Conservation (phyloP, 2,888 invertebrate species). For the Heliconius aoede region DNA sequence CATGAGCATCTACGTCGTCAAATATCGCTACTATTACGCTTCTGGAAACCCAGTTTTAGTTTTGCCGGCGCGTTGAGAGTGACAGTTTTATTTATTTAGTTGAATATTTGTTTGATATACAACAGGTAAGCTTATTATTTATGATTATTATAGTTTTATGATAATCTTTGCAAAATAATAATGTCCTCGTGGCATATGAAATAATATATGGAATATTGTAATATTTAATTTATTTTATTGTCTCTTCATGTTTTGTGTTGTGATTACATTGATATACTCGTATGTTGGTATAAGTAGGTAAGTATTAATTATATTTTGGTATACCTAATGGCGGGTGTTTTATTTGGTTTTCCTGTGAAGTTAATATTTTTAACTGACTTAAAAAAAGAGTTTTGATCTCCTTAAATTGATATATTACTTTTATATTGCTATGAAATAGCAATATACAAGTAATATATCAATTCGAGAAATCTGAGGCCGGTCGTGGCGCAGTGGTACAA, state of each 20-base stretch:
- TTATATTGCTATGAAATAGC: no score
- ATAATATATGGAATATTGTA: background rate
- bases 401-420: no score
- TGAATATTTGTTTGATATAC: slow-evolving; percentile 42
- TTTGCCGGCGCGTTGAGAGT: slow-evolving; percentile 27
- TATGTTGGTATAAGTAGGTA: background rate
- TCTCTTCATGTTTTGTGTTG: slow-evolving; percentile 2
- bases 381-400: background rate
- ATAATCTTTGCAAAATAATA: background rate
- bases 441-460: no score
- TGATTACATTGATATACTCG: slow-evolving; percentile 1
- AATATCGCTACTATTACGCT: background rate
- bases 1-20: slow-evolving; percentile 41
- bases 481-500: no score
- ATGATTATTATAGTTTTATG: background rate
- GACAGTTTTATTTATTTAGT: slow-evolving; percentile 30
- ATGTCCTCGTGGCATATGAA: background rate
- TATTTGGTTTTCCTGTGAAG: background rate
- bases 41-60: slow-evolving; percentile 32
- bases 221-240: background rate
- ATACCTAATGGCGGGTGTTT: background rate
- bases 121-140: slow-evolving; percentile 16
- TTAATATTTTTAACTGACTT: background rate
- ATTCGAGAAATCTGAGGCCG: no score
- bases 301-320: background rate